Conservation (phyloP, 2,113 vertebrate genomes). For the Ifrita kowaldi region DNA sequence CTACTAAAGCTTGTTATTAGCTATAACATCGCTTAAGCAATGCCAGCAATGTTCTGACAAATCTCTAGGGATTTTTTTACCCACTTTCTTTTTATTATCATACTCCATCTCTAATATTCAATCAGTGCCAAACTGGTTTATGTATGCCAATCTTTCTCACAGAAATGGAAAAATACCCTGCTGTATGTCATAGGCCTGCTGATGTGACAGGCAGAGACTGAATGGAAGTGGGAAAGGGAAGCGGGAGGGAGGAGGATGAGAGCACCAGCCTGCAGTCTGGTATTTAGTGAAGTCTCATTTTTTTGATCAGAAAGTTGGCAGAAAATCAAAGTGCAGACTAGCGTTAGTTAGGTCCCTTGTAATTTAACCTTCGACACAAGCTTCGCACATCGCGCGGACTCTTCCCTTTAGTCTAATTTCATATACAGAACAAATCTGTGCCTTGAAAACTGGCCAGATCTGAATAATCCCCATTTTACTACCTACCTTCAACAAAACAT, state of each 20-base stretch:
- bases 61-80: background rate
- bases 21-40: background rate
- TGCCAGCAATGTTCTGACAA: constrained; percentile 1
- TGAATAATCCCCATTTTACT: background rate
- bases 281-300: background rate
- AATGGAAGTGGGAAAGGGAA: background rate
- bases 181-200: background rate
- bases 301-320: constrained; percentile 10
- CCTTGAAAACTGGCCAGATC: background rate
- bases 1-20: constrained; percentile 25
- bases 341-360: background rate
- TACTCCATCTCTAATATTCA: constrained; percentile 26
- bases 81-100: background rate
- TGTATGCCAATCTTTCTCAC: background rate
- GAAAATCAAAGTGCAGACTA: background rate
- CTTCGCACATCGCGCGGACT: background rate
- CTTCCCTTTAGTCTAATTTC: background rate
- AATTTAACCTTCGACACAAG: background rate
- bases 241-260: background rate
- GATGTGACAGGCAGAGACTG: background rate
- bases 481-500: background rate
- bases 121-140: background rate
- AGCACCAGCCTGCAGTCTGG: background rate
- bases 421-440: background rate
- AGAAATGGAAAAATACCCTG: constrained; percentile 9